Percentiles rank a stretch among this genome's conserved stretches.
These are phyloP conservation scores for Ceramica pisi DNA, from an alignment of 2,888 invertebrate genomes.

Conservation along the genomic window DNA sequence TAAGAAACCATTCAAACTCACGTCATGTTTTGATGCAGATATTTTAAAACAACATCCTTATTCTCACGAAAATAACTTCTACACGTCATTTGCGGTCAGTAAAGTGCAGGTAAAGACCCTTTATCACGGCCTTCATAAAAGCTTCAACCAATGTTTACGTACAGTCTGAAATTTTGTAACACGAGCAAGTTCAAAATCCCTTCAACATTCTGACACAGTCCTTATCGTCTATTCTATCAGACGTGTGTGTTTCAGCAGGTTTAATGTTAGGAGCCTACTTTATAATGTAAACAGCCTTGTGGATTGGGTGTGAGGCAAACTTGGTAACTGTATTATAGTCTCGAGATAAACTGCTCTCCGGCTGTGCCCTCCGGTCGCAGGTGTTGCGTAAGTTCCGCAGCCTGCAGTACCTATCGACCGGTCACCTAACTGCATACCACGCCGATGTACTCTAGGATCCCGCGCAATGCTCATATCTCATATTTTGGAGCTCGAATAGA, in stretches of 20 bases:
- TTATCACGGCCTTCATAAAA: conserved; percentile 9
- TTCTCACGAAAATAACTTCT: neutral
- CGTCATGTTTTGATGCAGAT: conserved; percentile 8
- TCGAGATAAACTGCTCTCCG: conserved; percentile 74
- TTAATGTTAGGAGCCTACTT: conserved; percentile 60
- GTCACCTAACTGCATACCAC: conserved; percentile 63
- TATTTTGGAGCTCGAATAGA: neutral
- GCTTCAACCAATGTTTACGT: neutral
- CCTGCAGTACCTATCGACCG: conserved; percentile 82
- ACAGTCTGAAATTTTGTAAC: conserved; percentile 15
- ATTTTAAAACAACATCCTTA: conserved; percentile 25
- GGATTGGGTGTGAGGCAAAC: conserved; percentile 75
- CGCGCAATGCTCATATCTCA: neutral
- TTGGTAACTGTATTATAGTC: conserved; percentile 75
- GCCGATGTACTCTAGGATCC: conserved; percentile 30
- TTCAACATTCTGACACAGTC: conserved; percentile 20
- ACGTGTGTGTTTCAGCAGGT: conserved; percentile 52
- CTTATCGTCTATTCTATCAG: conserved; percentile 51
- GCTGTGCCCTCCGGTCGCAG: conserved; percentile 68
- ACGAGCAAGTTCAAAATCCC: conserved; percentile 1
- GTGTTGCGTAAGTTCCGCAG: conserved; percentile 82
- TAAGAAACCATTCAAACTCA: neutral
- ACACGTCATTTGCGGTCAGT: conserved; percentile 13
- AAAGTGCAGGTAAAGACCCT: conserved; percentile 14
- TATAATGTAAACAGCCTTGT: conserved; percentile 74